These are phyloP conservation scores for Tenthredo livida DNA, from an alignment of 2,888 invertebrate genomes.

Conservation along the genomic window DNA sequence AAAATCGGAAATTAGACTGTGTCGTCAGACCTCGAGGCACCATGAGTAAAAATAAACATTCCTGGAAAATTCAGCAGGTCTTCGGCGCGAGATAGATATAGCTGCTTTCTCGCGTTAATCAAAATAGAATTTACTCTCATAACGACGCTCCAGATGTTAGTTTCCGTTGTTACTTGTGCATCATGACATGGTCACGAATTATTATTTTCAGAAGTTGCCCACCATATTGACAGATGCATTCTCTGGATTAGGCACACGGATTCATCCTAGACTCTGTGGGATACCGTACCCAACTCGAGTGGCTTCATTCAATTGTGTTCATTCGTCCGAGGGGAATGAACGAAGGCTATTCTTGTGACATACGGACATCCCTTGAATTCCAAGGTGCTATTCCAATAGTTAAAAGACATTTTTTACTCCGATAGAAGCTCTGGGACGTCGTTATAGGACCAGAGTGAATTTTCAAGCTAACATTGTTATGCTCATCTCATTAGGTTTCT, in stretches of 20 bases:
- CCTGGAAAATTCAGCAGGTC: slow-evolving; percentile 11
- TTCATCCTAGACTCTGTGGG: background rate
- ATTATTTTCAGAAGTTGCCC: background rate
- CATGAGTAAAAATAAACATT: slow-evolving; percentile 32
- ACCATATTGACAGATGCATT: background rate
- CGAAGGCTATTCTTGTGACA: slow-evolving; percentile 42
- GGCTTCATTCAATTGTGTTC: slow-evolving; percentile 36
- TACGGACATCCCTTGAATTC: slow-evolving; percentile 31
- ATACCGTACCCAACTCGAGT: background rate
- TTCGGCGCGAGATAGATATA: background rate
- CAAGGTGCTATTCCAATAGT: slow-evolving; percentile 6
- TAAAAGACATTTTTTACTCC: slow-evolving; percentile 14
- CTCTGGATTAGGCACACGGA: slow-evolving; percentile 1
- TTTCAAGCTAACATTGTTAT: background rate
- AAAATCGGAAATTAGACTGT: background rate
- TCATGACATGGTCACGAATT: background rate
- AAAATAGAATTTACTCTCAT: slow-evolving; percentile 19
- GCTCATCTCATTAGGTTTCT: background rate
- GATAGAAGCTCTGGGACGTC: background rate
- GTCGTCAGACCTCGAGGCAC: slow-evolving; percentile 22
- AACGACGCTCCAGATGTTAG: slow-evolving; percentile 20
- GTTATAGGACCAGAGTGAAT: background rate
- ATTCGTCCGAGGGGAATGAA: slow-evolving; percentile 38
- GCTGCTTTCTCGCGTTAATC: background rate
- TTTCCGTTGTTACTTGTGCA: background rate